These are phyloP conservation scores for Nycticebus coucang DNA, from an alignment of 2,113 vertebrate species.

Conservation along the genomic window DNA sequence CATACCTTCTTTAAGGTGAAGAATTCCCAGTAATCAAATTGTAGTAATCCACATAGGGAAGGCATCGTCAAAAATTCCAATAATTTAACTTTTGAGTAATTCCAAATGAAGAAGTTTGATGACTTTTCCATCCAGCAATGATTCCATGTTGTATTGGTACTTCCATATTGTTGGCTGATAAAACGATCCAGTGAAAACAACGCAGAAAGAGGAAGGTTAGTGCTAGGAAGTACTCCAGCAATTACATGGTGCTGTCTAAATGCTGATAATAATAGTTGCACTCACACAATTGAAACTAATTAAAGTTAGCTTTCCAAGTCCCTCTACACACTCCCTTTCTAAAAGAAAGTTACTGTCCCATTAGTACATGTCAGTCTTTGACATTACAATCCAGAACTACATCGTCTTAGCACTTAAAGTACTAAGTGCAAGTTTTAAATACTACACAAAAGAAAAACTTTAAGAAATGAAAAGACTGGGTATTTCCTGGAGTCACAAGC, in stretches of 20 bases:
- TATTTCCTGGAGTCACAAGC: neutral
- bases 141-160: neutral
- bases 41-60: constrained; percentile 69
- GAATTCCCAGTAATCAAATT: neutral
- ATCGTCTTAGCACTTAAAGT: neutral
- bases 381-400: neutral
- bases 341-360: neutral
- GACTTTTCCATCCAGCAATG: constrained; percentile 14
- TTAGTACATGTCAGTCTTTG: neutral
- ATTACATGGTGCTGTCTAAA: neutral
- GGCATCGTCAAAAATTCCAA: constrained; percentile 15
- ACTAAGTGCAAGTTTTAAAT: neutral
- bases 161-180: neutral
- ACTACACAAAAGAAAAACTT: neutral
- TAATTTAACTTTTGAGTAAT: constrained; percentile 32
- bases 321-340: neutral
- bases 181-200: constrained; percentile 50
- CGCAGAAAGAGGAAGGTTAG: neutral
- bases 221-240: neutral
- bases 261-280: neutral
- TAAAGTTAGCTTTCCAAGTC: constrained; percentile 19
- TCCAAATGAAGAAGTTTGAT: constrained; percentile 46
- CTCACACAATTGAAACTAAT: constrained; percentile 57
- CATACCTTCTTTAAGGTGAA: constrained; percentile 63
- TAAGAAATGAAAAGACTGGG: neutral